Evolutionary conservation across 2,113 vertebrate genomes (phyloP), one percentile per base, ranked within the genome.

Genomic region (Dascyllus trimaculatus): DNA sequence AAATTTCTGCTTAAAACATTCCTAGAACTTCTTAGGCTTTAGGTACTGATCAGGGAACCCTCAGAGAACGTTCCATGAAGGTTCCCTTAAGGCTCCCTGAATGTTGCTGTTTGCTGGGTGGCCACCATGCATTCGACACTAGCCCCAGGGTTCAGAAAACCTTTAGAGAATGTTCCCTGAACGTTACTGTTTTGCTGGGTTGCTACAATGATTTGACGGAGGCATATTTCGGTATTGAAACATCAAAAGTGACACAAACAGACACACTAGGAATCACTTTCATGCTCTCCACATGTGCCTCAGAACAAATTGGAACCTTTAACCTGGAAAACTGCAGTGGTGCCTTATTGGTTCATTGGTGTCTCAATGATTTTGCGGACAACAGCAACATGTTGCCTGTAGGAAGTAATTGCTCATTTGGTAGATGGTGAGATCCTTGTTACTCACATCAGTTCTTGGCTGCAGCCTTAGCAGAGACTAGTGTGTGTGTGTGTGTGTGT

Each of bases 311-410:
- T 26, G 52, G 40, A 75, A 60, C 45, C 26, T 52, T 45, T 52
- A 62, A 59, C 56, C 58, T 51, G 62, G 57, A 72, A 78, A 81
- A 58, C 63, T 65, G 22, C 53, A 22, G 15, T 51, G 69, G 62
- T 61, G 19, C 10, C 7, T 75, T 74, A 83, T 80, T 81, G 82
- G 65, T 71, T 75, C 66, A 75, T 71, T 53, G 51, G 64, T 71
- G 43, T 80, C 4, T 43, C 59, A 22, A 43, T 53, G 61, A 86
- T 81, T 84, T 61, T 81, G 65, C 76, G 15, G 59, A 84, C 70
- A 53, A 76, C 60, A 67, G 70, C 64, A 77, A 81, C 67, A 71
- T 61, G 70, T 73, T 71, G 24, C 76, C 63, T 25, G 25, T 26
- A 40, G 66, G 45, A 73, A 60, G 26, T 69, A 74, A 63, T 66